phyloP scores from a whole-genome alignment of 2,888 invertebrate species.

The Cyclophora punctaria region DNA sequence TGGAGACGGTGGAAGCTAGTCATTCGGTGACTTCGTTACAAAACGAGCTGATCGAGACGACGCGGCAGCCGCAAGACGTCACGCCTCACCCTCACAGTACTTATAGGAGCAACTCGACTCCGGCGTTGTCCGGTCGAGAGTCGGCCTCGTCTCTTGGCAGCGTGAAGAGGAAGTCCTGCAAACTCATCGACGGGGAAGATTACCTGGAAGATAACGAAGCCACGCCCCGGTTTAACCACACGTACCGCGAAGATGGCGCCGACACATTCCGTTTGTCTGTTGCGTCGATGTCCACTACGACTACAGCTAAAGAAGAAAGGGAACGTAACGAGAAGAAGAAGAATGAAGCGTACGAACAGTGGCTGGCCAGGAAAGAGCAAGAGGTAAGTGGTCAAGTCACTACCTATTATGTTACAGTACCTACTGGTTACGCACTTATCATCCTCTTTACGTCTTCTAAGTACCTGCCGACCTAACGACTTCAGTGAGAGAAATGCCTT shows the following conservation, averaged over 20 bases:
- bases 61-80: constrained; percentile 35
- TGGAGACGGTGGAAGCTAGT: constrained; percentile 64
- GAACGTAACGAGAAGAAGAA: constrained; percentile 55
- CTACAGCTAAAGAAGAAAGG: constrained; percentile 63
- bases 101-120: constrained; percentile 63
- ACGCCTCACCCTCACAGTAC: constrained; percentile 64
- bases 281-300: constrained; percentile 57
- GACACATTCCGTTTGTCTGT: constrained; percentile 66
- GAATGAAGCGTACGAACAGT: constrained; percentile 57
- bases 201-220: constrained; percentile 40
- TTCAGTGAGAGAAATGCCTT: too few relatives aligned
- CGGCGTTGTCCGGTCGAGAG: constrained; percentile 52
- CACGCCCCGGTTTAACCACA: constrained; percentile 47
- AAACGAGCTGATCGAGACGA: constrained; percentile 33
- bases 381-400: constrained; percentile 34
- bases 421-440: too few relatives aligned
- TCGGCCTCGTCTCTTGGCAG: constrained; percentile 46
- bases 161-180: constrained; percentile 58
- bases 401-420: too few relatives aligned
- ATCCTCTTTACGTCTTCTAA: too few relatives aligned
- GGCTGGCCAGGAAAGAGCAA: constrained; percentile 61
- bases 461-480: too few relatives aligned
- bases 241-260: constrained; percentile 55
- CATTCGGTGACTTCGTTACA: constrained; percentile 59
- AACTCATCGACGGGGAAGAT: constrained; percentile 27